These are phyloP conservation scores for Chiloscyllium punctatum DNA, from an alignment of 2,797 vertebrate species.

Conservation along the genomic window DNA sequence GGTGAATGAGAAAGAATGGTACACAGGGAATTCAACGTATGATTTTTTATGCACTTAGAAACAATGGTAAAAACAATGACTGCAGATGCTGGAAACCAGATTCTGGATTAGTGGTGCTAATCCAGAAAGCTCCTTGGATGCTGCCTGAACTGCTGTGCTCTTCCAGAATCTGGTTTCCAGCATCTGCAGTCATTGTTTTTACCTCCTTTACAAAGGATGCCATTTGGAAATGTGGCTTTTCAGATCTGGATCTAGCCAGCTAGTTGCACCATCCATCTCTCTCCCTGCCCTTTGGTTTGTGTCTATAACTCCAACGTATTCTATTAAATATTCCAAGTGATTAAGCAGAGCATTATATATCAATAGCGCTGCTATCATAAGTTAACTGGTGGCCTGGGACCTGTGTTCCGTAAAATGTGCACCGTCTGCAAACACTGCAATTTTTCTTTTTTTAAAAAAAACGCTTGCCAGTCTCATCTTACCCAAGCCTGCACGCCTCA, in stretches of 20 bases:
- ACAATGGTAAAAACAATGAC: too few relatives aligned
- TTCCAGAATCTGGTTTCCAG: too few relatives aligned
- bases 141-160: too few relatives aligned
- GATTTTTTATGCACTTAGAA: neutral
- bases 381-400: neutral
- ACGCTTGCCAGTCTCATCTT: neutral
- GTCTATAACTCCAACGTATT: neutral
- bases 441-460: neutral
- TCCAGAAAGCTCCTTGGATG: too few relatives aligned
- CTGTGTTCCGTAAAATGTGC: neutral
- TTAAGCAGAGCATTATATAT: neutral
- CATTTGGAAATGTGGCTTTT: neutral
- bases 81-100: too few relatives aligned
- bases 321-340: neutral
- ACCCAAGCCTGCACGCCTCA: slow-evolving; percentile 21
- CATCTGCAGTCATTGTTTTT: too few relatives aligned
- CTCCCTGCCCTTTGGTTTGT: neutral
- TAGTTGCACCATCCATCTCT: neutral
- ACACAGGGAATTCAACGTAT: neutral
- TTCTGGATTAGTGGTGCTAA: too few relatives aligned
- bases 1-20: neutral
- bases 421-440: neutral
- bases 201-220: too few relatives aligned
- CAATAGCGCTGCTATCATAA: neutral
- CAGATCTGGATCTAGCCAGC: neutral